Conservation (phyloP, 2,797 vertebrate genomes). For the Margarornis squamiger region DNA sequence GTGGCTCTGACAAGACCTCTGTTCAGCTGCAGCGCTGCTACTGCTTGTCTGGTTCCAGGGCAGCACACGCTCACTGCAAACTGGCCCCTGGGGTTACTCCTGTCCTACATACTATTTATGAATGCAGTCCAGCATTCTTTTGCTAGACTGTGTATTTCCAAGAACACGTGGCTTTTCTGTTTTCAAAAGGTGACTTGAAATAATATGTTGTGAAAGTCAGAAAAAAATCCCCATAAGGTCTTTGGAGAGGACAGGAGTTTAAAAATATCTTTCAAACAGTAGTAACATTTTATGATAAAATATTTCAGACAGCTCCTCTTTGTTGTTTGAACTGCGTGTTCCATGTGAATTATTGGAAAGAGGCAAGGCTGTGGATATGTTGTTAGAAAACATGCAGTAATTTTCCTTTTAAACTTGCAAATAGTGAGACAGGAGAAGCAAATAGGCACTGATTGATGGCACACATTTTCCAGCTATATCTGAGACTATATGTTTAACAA, state of each 20-base stretch:
- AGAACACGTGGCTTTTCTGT: not conserved
- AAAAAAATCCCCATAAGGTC: not conserved
- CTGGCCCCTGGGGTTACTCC: constrained; percentile 47
- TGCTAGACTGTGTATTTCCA: constrained; percentile 28
- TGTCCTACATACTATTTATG: constrained; percentile 64
- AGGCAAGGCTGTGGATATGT: not conserved
- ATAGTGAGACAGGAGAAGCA: not conserved
- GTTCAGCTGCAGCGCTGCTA: not conserved
- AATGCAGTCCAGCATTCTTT: constrained; percentile 39
- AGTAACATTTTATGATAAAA: not conserved
- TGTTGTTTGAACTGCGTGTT: not conserved
- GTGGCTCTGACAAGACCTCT: constrained; percentile 49
- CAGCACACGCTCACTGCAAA: constrained; percentile 9
- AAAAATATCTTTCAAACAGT: constrained; percentile 9
- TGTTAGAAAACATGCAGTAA: not conserved
- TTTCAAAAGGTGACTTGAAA: constrained; percentile 26
- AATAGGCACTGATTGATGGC: not conserved
- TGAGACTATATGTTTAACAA: not conserved
- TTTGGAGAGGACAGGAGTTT: not conserved
- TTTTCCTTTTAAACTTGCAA: constrained; percentile 3
- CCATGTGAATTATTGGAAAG: not conserved
- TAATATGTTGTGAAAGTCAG: constrained; percentile 5
- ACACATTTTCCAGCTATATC: not conserved
- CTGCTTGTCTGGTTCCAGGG: constrained; percentile 49
- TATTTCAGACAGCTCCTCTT: not conserved